Conservation (phyloP, 30 jellyfish, hydroid and myxozoan species). For the Mastigias papua region DNA sequence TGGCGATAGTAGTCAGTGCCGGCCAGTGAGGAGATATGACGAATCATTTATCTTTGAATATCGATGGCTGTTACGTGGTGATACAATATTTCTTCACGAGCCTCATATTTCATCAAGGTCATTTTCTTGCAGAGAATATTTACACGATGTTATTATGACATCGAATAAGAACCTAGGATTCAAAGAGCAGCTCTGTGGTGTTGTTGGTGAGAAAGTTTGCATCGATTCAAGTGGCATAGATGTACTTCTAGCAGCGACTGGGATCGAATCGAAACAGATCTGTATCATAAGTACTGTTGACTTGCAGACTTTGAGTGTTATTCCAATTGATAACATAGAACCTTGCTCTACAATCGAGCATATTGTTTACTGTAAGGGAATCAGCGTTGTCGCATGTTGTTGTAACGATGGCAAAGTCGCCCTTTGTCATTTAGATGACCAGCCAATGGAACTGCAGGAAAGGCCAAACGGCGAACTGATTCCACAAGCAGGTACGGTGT, state of each 20-base stretch:
- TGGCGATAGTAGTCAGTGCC: background rate
- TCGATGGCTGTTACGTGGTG: slow-evolving; percentile 37
- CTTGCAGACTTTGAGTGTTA: slow-evolving; percentile 22
- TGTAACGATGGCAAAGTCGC: slow-evolving; percentile 67
- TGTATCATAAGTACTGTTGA: slow-evolving; percentile 38
- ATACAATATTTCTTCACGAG: slow-evolving; percentile 8
- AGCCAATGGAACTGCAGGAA: slow-evolving; percentile 19
- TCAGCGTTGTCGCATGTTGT: slow-evolving; percentile 62
- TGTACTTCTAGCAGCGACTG: slow-evolving; percentile 26
- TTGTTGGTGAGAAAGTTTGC: slow-evolving; percentile 33
- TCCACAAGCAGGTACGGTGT: slow-evolving; percentile 30
- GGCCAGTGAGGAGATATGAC: background rate
- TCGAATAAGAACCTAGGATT: slow-evolving; percentile 32
- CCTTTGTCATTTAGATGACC: slow-evolving; percentile 51
- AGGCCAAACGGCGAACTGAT: slow-evolving; percentile 18
- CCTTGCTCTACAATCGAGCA: slow-evolving; percentile 7
- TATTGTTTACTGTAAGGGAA: slow-evolving; percentile 59
- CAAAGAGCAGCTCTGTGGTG: slow-evolving; percentile 35
- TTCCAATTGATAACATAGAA: background rate
- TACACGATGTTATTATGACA: slow-evolving; percentile 41
- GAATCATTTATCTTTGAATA: slow-evolving; percentile 37
- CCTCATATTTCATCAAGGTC: slow-evolving; percentile 12
- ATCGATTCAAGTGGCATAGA: slow-evolving; percentile 19
- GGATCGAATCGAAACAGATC: slow-evolving; percentile 13
- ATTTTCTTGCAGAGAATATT: slow-evolving; percentile 14